Conservation (phyloP, 1,140 invertebrate genomes). For the Pentalonia nigronervosa region DNA sequence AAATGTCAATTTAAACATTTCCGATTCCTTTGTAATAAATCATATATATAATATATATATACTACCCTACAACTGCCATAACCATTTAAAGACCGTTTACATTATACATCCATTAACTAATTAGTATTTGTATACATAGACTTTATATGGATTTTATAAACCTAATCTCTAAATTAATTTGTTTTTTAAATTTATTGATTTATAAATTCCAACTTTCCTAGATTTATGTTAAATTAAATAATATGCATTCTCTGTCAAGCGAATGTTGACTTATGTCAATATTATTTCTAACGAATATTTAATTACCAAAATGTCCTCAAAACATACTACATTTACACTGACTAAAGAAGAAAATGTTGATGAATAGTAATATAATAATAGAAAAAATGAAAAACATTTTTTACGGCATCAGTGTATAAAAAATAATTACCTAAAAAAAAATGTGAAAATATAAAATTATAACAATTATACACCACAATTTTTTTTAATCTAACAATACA, state of each 20-base stretch:
- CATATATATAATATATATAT: background rate
- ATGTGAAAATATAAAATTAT: background rate
- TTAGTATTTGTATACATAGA: background rate
- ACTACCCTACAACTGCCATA: background rate
- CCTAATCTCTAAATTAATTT: background rate
- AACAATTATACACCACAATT: background rate
- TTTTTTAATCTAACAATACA: background rate
- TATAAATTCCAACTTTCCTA: background rate
- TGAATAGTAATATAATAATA: too few species aligned
- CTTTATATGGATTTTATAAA: background rate
- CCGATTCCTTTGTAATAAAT: slow-evolving; percentile 4
- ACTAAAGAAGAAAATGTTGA: background rate
- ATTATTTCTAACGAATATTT: background rate
- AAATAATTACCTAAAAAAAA: background rate
- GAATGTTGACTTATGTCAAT: background rate
- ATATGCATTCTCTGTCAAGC: background rate
- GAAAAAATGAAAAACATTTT: background rate
- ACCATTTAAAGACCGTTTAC: background rate
- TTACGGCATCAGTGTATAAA: background rate
- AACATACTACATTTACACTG: background rate
- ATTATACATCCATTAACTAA: background rate
- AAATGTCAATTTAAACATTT: slow-evolving; percentile 20
- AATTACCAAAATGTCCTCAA: background rate
- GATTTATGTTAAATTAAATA: background rate
- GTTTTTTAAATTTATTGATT: background rate